phyloP scores from a whole-genome alignment of 2,888 invertebrate genomes.

The Gandaritis pyraliata region DNA sequence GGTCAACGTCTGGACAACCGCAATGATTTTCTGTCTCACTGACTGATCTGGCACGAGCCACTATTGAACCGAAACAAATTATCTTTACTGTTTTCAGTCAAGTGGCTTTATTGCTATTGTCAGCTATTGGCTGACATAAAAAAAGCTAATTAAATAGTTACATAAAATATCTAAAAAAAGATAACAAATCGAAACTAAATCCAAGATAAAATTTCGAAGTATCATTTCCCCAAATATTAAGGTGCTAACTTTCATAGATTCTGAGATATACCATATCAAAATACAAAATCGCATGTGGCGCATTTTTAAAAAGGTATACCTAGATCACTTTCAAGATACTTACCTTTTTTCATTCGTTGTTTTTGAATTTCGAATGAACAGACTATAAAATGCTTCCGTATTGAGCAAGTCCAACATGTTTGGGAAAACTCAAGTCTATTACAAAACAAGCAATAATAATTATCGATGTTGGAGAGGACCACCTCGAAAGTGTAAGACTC shows the following conservation, averaged over 20 bases:
- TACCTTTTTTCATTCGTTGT: background rate
- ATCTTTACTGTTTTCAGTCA: slow-evolving; percentile 24
- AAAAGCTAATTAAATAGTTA: too few species aligned
- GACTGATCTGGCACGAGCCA: slow-evolving; percentile 76
- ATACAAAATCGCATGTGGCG: too few species aligned
- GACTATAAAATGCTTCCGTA: slow-evolving; percentile 16
- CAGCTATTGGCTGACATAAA: too few species aligned
- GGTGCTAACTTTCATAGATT: too few species aligned
- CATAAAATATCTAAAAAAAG: too few species aligned
- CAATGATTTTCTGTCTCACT: slow-evolving; percentile 78
- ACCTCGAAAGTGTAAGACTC: slow-evolving; percentile 53
- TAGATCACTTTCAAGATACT: too few species aligned
- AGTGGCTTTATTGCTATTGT: too few species aligned
- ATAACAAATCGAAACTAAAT: too few species aligned
- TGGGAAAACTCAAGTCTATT: slow-evolving; percentile 30
- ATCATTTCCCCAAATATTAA: too few species aligned
- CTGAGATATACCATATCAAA: too few species aligned
- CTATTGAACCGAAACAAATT: slow-evolving; percentile 54
- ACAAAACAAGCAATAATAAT: slow-evolving; percentile 40
- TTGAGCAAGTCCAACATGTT: slow-evolving; percentile 14
- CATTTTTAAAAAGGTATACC: too few species aligned
- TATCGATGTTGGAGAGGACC: slow-evolving; percentile 51
- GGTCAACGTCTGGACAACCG: slow-evolving; percentile 67
- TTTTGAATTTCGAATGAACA: slow-evolving; percentile 18
- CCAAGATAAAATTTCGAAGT: too few species aligned